Evolutionary conservation across 2,888 invertebrate genomes (phyloP).

Genomic region (Bruchidius siliquastri): DNA sequence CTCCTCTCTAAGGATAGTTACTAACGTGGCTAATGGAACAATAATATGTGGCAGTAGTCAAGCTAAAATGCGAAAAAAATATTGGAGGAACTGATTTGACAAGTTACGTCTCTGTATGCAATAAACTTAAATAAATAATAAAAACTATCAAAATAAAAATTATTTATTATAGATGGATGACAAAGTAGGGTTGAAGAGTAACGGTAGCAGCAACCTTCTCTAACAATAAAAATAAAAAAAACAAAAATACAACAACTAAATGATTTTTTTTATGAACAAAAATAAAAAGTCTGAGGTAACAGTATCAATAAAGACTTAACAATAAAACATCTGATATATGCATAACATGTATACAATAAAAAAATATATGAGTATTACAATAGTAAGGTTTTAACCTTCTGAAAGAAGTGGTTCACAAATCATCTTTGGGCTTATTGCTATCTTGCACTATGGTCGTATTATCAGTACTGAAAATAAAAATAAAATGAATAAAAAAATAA

Average conservation of each 20-base stretch:
- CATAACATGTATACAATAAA: background rate
- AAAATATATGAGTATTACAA: background rate
- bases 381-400: background rate
- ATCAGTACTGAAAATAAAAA: constrained; percentile 16
- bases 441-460: constrained; percentile 7
- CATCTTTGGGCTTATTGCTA: constrained; percentile 16
- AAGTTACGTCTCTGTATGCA: too few relatives aligned
- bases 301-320: background rate
- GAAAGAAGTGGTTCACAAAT: background rate
- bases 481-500: constrained; percentile 8
- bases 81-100: too few relatives aligned
- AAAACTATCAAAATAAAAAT: too few relatives aligned
- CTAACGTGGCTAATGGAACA: too few relatives aligned
- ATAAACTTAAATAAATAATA: too few relatives aligned
- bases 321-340: background rate
- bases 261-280: background rate
- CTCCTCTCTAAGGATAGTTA: too few relatives aligned
- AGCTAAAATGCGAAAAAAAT: too few relatives aligned
- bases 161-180: too few relatives aligned
- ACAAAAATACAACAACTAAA: background rate
- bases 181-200: too few relatives aligned
- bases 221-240: background rate
- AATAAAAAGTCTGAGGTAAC: background rate
- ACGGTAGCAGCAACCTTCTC: too few relatives aligned
- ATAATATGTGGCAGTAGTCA: too few relatives aligned